Evolutionary conservation across 2,797 vertebrate genomes (phyloP).

Genomic region (Hypotaenidia philippensis): DNA sequence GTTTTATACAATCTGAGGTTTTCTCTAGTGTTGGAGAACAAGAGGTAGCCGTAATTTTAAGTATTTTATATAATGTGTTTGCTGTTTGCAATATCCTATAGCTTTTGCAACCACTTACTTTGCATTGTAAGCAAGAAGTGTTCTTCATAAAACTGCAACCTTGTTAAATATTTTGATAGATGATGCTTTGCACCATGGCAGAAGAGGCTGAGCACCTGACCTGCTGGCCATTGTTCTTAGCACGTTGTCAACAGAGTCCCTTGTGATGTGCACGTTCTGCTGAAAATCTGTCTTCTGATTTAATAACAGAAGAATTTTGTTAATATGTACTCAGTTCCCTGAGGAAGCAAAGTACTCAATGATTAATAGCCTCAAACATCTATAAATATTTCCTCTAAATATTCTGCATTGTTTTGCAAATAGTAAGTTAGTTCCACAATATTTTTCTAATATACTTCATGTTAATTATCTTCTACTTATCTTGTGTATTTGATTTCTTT

Average conservation of each 20-base stretch:
- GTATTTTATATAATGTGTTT: not conserved
- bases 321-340: not conserved
- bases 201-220: not conserved
- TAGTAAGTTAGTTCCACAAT: not conserved
- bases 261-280: not conserved
- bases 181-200: not conserved
- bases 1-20: not conserved
- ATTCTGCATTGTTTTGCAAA: not conserved
- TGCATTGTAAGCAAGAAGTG: not conserved
- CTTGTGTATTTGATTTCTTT: not conserved
- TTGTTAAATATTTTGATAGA: slow-evolving; percentile 29
- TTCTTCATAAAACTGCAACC: not conserved
- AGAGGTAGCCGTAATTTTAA: not conserved
- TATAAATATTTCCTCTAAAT: not conserved
- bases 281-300: slow-evolving; percentile 32
- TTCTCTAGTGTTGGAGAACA: not conserved
- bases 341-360: not conserved
- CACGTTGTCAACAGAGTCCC: not conserved
- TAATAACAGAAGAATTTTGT: slow-evolving; percentile 39
- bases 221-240: not conserved
- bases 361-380: slow-evolving; percentile 14
- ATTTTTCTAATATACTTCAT: not conserved
- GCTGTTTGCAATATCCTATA: not conserved
- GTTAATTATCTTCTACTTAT: not conserved
- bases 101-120: not conserved